Percentiles rank a stretch among this genome's conserved stretches.
Conservation (phyloP, 2,113 vertebrate genomes). For the Tringa solitaria region DNA sequence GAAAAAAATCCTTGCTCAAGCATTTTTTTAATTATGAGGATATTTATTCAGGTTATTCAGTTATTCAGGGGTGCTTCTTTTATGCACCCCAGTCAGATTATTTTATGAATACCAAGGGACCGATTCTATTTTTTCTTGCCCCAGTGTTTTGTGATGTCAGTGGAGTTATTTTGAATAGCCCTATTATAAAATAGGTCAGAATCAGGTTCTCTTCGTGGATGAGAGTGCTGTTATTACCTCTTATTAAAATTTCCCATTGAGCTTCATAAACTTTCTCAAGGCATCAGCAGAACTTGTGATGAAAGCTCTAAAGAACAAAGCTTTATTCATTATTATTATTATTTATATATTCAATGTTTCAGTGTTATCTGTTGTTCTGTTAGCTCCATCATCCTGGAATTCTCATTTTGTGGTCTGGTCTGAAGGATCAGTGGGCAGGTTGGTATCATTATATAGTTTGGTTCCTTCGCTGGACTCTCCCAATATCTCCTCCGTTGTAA, state of each 20-base stretch:
- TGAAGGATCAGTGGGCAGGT: neutral
- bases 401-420: neutral
- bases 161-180: conserved; percentile 35
- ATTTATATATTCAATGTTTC: neutral
- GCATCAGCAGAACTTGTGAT: conserved; percentile 42
- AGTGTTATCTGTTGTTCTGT: neutral
- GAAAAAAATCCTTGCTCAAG: neutral
- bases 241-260: conserved; percentile 41
- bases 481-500: neutral
- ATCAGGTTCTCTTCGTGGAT: neutral
- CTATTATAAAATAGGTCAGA: conserved; percentile 56
- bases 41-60: conserved; percentile 8
- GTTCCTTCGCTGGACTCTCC: neutral
- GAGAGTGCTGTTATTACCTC: neutral
- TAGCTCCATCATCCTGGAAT: neutral
- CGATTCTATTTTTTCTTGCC: neutral
- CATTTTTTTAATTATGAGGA: neutral
- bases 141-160: neutral
- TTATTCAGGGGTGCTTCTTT: too few relatives aligned
- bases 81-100: neutral
- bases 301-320: neutral
- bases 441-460: neutral
- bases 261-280: conserved; percentile 14
- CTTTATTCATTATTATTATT: neutral
- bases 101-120: neutral